Evolutionary conservation across 2,113 vertebrate genomes (phyloP).

Genomic region (Plecturocebus donacophilus): DNA sequence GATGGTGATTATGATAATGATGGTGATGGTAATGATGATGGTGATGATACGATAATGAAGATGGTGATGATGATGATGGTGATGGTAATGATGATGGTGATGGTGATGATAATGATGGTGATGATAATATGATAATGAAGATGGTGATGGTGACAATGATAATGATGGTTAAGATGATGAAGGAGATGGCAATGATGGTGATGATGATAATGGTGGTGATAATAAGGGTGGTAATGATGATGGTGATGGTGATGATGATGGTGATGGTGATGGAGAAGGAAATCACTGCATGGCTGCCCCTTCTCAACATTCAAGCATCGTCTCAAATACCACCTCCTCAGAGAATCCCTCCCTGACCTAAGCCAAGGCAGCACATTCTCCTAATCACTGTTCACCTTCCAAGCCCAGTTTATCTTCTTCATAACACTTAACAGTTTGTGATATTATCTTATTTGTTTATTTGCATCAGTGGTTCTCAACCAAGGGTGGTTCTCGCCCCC

Average conservation of each 20-base stretch:
- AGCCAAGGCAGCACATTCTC: not conserved
- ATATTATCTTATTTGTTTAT: not conserved
- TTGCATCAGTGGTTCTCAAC: not conserved
- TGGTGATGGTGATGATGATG: not conserved
- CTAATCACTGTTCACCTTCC: not conserved
- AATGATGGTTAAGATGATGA: not conserved
- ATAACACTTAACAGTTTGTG: too few relatives aligned
- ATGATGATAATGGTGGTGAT: not conserved
- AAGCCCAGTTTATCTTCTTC: not conserved
- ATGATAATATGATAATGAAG: not conserved
- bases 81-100: too few relatives aligned
- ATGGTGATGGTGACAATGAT: rapidly evolving
- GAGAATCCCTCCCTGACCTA: not conserved
- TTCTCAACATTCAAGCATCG: not conserved
- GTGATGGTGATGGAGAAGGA: not conserved
- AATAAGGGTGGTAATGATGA: too few relatives aligned
- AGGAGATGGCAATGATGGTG: not conserved
- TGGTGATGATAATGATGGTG: too few relatives aligned
- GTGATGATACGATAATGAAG: too few relatives aligned
- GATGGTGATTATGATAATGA: not conserved
- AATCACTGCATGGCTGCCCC: not conserved
- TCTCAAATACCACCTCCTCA: not conserved
- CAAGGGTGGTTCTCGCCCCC: not conserved
- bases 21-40: not conserved
- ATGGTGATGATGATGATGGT: too few relatives aligned